phyloP scores from a whole-genome alignment of 2,888 invertebrate genomes.

The Tromatobia lineatoria region DNA sequence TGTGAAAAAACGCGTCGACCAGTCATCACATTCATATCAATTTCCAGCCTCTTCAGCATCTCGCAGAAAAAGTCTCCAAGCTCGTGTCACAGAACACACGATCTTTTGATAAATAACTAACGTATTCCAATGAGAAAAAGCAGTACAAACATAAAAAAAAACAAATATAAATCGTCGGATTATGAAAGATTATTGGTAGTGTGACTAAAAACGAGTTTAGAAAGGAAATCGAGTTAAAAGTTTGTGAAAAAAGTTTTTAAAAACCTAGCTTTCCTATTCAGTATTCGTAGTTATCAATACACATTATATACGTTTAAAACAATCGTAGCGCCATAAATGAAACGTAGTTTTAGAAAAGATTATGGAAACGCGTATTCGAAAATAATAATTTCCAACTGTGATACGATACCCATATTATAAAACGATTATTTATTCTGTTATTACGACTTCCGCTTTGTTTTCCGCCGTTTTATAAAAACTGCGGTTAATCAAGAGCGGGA shows the following conservation, averaged over 20 bases:
- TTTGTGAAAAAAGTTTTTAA: constrained; percentile 14
- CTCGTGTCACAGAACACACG: not conserved
- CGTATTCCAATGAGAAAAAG: not conserved
- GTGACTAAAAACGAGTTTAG: not conserved
- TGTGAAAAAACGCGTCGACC: not conserved
- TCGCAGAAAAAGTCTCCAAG: not conserved
- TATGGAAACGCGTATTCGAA: constrained; percentile 16
- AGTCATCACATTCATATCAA: constrained; percentile 12
- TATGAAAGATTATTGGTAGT: not conserved
- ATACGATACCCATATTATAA: constrained; percentile 42
- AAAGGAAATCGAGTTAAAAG: not conserved
- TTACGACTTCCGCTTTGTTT: not conserved
- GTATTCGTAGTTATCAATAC: constrained; percentile 31
- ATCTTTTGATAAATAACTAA: not conserved
- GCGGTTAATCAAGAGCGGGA: not conserved
- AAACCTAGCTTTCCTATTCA: constrained; percentile 25
- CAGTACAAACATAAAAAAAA: not conserved
- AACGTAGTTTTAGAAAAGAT: not conserved
- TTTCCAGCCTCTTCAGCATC: not conserved
- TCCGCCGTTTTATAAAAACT: not conserved
- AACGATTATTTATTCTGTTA: constrained; percentile 22
- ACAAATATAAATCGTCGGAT: not conserved
- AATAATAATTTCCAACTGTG: constrained; percentile 60
- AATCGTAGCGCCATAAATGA: not conserved
- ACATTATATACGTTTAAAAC: constrained; percentile 6